Percentiles rank a stretch among this genome's conserved stretches.
phyloP scores from a whole-genome alignment of 2,888 invertebrate genomes.

The Xanthostigma xanthostigma region DNA sequence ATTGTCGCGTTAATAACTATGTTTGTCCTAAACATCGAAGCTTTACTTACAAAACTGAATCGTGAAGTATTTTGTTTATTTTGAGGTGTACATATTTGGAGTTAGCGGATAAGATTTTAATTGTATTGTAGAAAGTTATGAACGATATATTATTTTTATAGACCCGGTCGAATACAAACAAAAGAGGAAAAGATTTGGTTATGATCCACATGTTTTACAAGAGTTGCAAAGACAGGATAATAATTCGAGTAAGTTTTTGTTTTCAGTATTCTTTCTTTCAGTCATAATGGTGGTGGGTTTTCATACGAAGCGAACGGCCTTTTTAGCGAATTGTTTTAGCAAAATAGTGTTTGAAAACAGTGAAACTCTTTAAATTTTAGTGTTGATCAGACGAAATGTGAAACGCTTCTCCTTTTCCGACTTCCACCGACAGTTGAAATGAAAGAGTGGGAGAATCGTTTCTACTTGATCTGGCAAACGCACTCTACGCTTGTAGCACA shows the following conservation, averaged over 20 bases:
- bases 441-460: too few species aligned
- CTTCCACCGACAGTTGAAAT: too few species aligned
- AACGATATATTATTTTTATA: conserved; percentile 26
- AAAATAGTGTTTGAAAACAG: neutral
- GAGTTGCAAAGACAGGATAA: conserved; percentile 30
- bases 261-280: neutral
- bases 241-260: conserved; percentile 33
- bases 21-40: too few species aligned
- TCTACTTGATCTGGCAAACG: too few species aligned
- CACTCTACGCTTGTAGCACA: too few species aligned
- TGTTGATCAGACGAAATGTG: too few species aligned
- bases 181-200: conserved; percentile 38
- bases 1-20: too few species aligned
- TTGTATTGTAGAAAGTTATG: conserved; percentile 7
- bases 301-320: too few species aligned
- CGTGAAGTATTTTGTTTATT: conserved; percentile 11
- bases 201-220: conserved; percentile 32
- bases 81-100: conserved; percentile 6
- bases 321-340: too few species aligned
- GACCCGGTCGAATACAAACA: conserved; percentile 43
- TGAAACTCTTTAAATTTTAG: too few species aligned
- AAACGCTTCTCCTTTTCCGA: too few species aligned
- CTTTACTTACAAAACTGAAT: conserved; percentile 8
- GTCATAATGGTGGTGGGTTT: neutral
- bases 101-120: neutral